Percentiles rank a stretch among this genome's conserved stretches.
These are phyloP conservation scores for Nothobranchius furzeri DNA, from an alignment of 2,113 vertebrate genomes.

Conservation along the genomic window DNA sequence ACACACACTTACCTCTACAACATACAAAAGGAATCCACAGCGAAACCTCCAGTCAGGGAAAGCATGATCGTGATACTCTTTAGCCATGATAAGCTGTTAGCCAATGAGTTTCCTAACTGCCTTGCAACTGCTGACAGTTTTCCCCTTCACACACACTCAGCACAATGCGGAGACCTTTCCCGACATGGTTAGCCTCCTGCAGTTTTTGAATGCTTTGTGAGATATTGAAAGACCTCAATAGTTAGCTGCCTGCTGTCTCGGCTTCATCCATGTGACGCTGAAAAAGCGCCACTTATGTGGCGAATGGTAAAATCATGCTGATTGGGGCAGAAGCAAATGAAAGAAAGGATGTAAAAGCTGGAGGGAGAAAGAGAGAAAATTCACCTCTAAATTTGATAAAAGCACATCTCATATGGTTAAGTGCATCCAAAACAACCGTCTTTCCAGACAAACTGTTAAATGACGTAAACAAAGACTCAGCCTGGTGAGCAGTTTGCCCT, in stretches of 20 bases:
- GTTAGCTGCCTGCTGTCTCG: constrained; percentile 8
- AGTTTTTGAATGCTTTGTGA: neutral
- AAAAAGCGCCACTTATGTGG: constrained; percentile 36
- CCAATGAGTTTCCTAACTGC: constrained; percentile 68
- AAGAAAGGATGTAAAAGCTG: neutral
- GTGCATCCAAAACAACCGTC: too few relatives aligned
- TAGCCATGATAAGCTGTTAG: constrained; percentile 41
- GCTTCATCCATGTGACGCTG: constrained; percentile 27
- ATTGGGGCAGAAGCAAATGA: neutral
- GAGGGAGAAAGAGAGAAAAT: neutral
- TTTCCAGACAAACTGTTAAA: too few relatives aligned
- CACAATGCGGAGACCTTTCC: constrained; percentile 15
- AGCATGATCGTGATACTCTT: constrained; percentile 45
- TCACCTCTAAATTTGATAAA: too few relatives aligned
- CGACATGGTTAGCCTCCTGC: constrained; percentile 5
- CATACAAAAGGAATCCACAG: constrained; percentile 24
- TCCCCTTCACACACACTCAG: neutral
- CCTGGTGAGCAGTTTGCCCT: too few relatives aligned
- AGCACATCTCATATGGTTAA: neutral
- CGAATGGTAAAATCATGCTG: constrained; percentile 14
- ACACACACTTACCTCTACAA: constrained; percentile 11
- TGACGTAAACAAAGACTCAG: too few relatives aligned
- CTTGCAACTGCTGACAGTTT: constrained; percentile 32
- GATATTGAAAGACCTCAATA: neutral
- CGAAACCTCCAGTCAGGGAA: constrained; percentile 35